Evolutionary conservation across 2,113 vertebrate genomes (phyloP), one percentile per base, ranked within the genome.

Genomic region (Lanius collurio): DNA sequence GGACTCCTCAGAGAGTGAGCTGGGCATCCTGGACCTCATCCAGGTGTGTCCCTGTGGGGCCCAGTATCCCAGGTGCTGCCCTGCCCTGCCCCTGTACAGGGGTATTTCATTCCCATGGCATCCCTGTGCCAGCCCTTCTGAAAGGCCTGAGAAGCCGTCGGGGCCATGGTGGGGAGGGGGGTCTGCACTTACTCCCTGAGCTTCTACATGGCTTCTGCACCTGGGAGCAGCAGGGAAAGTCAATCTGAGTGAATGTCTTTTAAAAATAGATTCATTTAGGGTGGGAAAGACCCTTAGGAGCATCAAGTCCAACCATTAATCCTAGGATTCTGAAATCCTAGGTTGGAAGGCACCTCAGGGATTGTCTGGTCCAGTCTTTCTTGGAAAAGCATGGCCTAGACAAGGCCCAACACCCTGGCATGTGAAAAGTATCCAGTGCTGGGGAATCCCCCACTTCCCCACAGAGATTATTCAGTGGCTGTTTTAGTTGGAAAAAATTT

Each of bases 1-100:
- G 94, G 99, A 99, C 97, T 99, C 99, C 78, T 99, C 99, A 49
- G 99, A 99, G 97, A 99, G 99, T 7, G 99, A 99, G 92, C 98
- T 99, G 28, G 99, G 99, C 81, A 99, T 99, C 94, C 97, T 99
- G 97, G 99, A 99, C 97, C 98, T 99, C 81, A 99, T 99, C 91
- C 99, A 99, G 99, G 99, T 99, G 73, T 3, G 97, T 95, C 65
- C 55, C 42, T 8, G 42, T 37, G 3, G 5, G 3, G 17, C 28
- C 41, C 22, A 2, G 0, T 31, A 18, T 23, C 14, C 22, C 2
- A 4, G 20, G 63, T 1, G 2, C 7, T 3, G 33, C 55, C 76
- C 6, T 4, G 19, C 47, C 83, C 42, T 3, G 2, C 4, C 9
- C 1, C 33, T 22, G 0, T 1, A 1, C 78, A 8, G 53, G 39